Percentiles rank a stretch among this genome's conserved stretches.
These are phyloP conservation scores for Tylochromis polylepis DNA, from an alignment of 2,113 vertebrate species.

Conservation along the genomic window DNA sequence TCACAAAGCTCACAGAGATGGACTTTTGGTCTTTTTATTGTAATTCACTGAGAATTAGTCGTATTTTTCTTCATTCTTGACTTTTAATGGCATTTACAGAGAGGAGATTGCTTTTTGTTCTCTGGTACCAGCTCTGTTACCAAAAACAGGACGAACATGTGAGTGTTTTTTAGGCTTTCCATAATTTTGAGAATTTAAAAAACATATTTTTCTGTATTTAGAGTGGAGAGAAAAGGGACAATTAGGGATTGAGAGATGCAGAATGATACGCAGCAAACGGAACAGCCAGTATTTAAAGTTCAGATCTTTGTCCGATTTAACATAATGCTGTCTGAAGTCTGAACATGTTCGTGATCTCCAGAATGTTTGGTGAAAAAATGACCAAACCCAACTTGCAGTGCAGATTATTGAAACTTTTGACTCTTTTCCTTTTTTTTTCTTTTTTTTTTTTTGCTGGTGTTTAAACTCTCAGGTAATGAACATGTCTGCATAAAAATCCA, in stretches of 20 bases:
- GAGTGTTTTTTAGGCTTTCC: background rate
- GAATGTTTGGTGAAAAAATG: background rate
- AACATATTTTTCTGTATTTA: background rate
- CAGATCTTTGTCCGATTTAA: background rate
- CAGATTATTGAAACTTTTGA: background rate
- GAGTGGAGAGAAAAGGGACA: too few relatives aligned
- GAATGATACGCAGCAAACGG: background rate
- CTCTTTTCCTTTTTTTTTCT: fast-evolving
- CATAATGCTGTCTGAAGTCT: background rate
- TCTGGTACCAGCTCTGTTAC: background rate
- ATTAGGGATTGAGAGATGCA: background rate
- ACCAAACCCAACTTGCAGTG: background rate
- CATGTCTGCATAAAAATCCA: background rate
- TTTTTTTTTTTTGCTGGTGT: fast-evolving
- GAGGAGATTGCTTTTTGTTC: background rate
- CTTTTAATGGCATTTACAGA: background rate
- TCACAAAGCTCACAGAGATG: background rate
- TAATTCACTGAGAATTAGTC: background rate
- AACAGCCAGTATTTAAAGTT: background rate
- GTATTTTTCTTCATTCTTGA: background rate
- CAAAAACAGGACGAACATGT: background rate
- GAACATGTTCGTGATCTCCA: background rate
- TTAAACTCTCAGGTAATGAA: background rate
- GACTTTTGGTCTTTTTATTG: background rate
- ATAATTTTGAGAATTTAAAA: background rate